Evolutionary conservation across 2,797 vertebrate species (phyloP).

Genomic region (Lacerta agilis): DNA sequence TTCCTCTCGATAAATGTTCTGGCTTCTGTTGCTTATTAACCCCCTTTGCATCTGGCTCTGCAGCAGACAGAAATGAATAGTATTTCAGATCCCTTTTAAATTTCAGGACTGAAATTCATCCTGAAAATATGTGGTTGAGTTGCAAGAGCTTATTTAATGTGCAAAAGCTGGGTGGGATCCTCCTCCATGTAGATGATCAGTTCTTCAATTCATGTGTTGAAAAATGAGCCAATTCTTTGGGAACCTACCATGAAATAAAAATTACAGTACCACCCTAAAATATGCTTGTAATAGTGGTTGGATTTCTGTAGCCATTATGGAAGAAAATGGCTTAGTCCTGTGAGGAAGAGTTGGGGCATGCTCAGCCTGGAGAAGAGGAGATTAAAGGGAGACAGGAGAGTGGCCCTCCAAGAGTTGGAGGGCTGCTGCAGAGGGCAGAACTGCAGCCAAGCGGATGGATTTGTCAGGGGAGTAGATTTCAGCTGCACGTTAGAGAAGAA

Average conservation of each 20-base stretch:
- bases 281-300: neutral
- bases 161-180: neutral
- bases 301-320: neutral
- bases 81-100: neutral
- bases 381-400: too few species aligned
- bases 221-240: neutral
- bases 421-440: too few species aligned
- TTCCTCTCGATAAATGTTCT: constrained; percentile 19
- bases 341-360: too few species aligned
- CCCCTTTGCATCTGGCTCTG: constrained; percentile 5
- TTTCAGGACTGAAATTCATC: neutral
- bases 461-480: too few species aligned
- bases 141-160: neutral
- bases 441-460: too few species aligned
- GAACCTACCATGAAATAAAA: neutral
- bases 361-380: too few species aligned
- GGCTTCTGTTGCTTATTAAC: neutral
- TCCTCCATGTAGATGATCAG: neutral
- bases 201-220: rapidly evolving
- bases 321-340: neutral
- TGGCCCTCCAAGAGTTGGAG: too few species aligned
- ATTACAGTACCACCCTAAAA: neutral
- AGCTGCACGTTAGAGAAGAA: too few species aligned
- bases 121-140: neutral
- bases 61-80: neutral